phyloP scores from a whole-genome alignment of 2,113 vertebrate species.

The Halcyon senegalensis region DNA sequence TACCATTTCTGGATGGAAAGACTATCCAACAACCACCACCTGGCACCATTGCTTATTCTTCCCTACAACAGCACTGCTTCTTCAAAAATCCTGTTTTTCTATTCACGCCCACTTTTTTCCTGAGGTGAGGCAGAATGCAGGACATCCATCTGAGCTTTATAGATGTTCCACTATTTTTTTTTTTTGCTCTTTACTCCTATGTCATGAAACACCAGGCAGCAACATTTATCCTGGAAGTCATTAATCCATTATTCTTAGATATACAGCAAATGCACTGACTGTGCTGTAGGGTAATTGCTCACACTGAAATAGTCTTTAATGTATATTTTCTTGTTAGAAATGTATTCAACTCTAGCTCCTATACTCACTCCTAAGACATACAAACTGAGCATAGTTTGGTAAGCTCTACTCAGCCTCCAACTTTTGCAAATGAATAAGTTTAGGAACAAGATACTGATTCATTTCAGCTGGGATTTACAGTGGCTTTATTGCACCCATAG shows the following conservation, averaged over 20 bases:
- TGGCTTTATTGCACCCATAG: neutral
- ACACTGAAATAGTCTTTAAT: neutral
- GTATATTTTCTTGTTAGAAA: neutral
- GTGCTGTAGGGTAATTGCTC: neutral
- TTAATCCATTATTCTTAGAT: neutral
- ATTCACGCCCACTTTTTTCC: neutral
- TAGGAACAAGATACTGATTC: neutral
- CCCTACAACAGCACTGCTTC: neutral
- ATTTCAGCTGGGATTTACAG: slow-evolving; percentile 4
- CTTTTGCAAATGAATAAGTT: neutral
- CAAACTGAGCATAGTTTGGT: neutral
- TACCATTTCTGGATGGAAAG: neutral
- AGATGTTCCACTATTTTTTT: neutral
- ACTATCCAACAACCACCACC: neutral
- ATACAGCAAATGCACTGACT: neutral
- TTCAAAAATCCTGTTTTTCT: neutral
- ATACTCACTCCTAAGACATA: neutral
- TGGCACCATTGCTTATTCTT: neutral
- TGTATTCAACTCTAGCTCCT: neutral
- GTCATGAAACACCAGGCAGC: neutral
- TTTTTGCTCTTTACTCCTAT: neutral
- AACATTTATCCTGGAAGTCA: neutral
- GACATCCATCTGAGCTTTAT: neutral
- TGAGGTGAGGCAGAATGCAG: neutral
- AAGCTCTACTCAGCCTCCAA: neutral